Evolutionary conservation across 2,888 invertebrate species (phyloP), one percentile per base, ranked within the genome.

Genomic region (Rhyacophila evoluta): DNA sequence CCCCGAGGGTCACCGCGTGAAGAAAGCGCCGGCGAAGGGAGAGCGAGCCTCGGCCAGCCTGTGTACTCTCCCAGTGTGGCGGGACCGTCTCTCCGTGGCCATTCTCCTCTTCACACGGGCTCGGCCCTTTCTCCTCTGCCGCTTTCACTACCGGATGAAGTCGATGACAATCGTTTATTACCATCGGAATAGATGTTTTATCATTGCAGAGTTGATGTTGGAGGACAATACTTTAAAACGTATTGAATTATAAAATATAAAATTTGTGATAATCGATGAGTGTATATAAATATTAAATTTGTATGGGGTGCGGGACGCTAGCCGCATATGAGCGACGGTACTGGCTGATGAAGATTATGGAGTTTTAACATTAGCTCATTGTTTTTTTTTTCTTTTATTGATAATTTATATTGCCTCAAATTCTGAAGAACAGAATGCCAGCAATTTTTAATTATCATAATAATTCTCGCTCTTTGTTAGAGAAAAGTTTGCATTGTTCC

Each of bases 11-110:
- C 82, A 8, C 82, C 82, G 2, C 81, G 79, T 19, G 80, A 81
- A 74, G 81, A 82, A 10, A 69, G 79, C 2, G 74, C 70, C 55
- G 19, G 15, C 12, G 55, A 55, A 10, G 19, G 55, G 10, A 15
- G 55, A 19, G 55, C 8, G 8, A 76, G 79, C 2, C 72, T 75
- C 8, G 38, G 75, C 6, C 82, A 78, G 12, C 82, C 82, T 1
- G 79, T 81, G 6, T 82, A 82, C 67, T 82, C 82, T 3, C 82
- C 82, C 11, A 82, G 82, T 55, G 82, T 82, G 12, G 82, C 82
- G 12, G 81, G 82, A 10, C 69, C 79, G 6, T 81, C 79, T 2
- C 75, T 77, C 6, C 75, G 74, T 25, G 77, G 78, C 11, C 55
- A 76, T 15, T 82, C 82, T 1, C 82, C 82, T 3, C 72, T 82